A percentile compares a stretch with the other conserved stretches of the same genome.
phyloP scores from a whole-genome alignment of 2,797 vertebrate species.

The Apogon talboti region DNA sequence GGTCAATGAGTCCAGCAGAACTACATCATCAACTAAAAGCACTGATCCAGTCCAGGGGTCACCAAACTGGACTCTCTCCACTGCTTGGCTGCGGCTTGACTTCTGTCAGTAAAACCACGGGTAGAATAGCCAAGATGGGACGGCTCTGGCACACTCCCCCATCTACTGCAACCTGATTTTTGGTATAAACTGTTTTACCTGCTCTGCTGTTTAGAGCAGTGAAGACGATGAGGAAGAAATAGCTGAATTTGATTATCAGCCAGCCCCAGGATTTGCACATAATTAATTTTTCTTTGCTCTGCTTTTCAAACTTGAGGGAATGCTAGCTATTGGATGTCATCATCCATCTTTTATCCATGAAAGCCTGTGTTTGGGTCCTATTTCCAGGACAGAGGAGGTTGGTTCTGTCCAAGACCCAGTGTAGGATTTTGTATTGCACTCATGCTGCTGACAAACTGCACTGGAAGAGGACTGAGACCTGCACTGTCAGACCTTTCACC shows the following conservation, averaged over 20 bases:
- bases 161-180: slow-evolving; percentile 4
- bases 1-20: slow-evolving; percentile 6
- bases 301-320: slow-evolving; percentile 34
- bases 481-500: slow-evolving; percentile 40
- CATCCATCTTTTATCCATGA: slow-evolving; percentile 27
- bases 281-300: slow-evolving; percentile 27
- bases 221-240: slow-evolving; percentile 28
- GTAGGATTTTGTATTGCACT: slow-evolving; percentile 17
- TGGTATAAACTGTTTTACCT: slow-evolving; percentile 19
- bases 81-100: neutral
- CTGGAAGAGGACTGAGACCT: slow-evolving; percentile 24
- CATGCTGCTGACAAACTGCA: slow-evolving; percentile 42
- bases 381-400: slow-evolving; percentile 18
- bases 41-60: slow-evolving; percentile 1
- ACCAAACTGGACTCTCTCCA: slow-evolving; percentile 7
- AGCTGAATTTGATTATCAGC: slow-evolving; percentile 36
- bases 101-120: slow-evolving; percentile 21
- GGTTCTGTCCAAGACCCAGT: slow-evolving; percentile 14
- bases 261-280: slow-evolving; percentile 27
- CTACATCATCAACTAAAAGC: slow-evolving; percentile 5
- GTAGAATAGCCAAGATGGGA: slow-evolving; percentile 13
- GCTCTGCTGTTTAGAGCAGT: slow-evolving; percentile 2
- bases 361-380: slow-evolving; percentile 13
- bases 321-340: slow-evolving; percentile 29
- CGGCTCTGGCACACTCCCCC: neutral